Evolutionary conservation across 2,113 vertebrate genomes (phyloP).

Genomic region (Lonchura striata): DNA sequence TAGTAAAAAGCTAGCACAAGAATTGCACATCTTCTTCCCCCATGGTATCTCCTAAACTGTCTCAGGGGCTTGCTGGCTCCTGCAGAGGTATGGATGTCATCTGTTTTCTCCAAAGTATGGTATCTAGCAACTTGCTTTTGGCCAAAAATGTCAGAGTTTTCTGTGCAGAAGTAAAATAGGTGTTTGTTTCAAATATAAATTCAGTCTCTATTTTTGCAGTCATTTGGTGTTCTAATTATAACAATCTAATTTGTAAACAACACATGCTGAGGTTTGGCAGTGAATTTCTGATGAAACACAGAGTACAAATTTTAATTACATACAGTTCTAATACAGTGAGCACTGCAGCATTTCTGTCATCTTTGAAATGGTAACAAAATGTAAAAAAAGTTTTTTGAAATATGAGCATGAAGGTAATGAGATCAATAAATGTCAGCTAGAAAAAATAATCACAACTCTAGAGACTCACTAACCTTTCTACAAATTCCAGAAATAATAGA

Average conservation of each 20-base stretch:
- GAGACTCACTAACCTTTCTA: constrained; percentile 86
- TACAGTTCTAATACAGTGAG: constrained; percentile 72
- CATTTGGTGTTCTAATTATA: constrained; percentile 69
- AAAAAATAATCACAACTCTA: constrained; percentile 84
- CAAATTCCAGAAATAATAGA: constrained; percentile 82
- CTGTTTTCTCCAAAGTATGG: neutral
- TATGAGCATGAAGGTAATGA: constrained; percentile 82
- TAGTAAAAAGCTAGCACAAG: neutral
- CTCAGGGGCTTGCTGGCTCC: neutral
- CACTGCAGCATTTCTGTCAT: constrained; percentile 74
- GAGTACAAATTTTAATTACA: constrained; percentile 78
- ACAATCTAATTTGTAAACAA: constrained; percentile 71
- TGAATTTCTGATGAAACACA: constrained; percentile 71
- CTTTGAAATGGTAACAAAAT: constrained; percentile 78
- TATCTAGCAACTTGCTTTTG: neutral
- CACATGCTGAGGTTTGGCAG: constrained; percentile 67
- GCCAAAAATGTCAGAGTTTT: neutral
- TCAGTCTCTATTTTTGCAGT: constrained; percentile 49
- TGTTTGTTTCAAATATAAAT: constrained; percentile 52
- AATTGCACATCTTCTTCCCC: fast-evolving
- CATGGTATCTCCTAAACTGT: neutral
- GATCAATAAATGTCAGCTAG: constrained; percentile 88
- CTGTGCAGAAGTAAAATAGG: constrained; percentile 39
- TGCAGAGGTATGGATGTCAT: neutral
- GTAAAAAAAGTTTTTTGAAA: constrained; percentile 76